These are phyloP conservation scores for Ametastegia equiseti DNA, from an alignment of 2,888 invertebrate species.

Conservation along the genomic window DNA sequence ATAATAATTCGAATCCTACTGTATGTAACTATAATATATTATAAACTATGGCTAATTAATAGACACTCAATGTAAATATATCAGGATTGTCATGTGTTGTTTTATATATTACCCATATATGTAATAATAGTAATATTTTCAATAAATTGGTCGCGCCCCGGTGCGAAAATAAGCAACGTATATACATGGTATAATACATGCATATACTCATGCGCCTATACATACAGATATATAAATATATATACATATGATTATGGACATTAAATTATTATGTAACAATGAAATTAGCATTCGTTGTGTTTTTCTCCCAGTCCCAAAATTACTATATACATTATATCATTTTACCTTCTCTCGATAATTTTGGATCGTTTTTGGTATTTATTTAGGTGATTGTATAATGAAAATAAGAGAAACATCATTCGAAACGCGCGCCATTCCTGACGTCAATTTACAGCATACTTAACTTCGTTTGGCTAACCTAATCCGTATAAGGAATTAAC, in stretches of 20 bases:
- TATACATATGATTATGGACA: constrained; percentile 22
- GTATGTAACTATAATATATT: background rate
- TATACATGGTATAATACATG: background rate
- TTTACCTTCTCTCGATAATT: too few relatives aligned
- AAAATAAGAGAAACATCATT: too few relatives aligned
- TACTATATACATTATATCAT: background rate
- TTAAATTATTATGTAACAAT: background rate
- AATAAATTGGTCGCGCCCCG: constrained; percentile 11
- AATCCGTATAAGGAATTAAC: too few relatives aligned
- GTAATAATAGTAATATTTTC: constrained; percentile 37
- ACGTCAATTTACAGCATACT: too few relatives aligned
- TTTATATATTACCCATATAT: constrained; percentile 21
- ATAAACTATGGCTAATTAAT: constrained; percentile 18
- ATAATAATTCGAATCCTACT: background rate
- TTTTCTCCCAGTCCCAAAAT: background rate
- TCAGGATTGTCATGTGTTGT: constrained; percentile 41
- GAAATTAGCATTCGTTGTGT: background rate
- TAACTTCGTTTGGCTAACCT: too few relatives aligned
- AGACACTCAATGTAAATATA: constrained; percentile 46
- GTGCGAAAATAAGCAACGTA: constrained; percentile 12
- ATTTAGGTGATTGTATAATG: too few relatives aligned
- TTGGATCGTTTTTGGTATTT: too few relatives aligned
- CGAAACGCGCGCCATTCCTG: too few relatives aligned
- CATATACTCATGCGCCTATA: constrained; percentile 14
- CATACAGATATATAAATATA: constrained; percentile 2